Evolutionary conservation across 2,113 vertebrate species (phyloP).

Genomic region (Caracal caracal): DNA sequence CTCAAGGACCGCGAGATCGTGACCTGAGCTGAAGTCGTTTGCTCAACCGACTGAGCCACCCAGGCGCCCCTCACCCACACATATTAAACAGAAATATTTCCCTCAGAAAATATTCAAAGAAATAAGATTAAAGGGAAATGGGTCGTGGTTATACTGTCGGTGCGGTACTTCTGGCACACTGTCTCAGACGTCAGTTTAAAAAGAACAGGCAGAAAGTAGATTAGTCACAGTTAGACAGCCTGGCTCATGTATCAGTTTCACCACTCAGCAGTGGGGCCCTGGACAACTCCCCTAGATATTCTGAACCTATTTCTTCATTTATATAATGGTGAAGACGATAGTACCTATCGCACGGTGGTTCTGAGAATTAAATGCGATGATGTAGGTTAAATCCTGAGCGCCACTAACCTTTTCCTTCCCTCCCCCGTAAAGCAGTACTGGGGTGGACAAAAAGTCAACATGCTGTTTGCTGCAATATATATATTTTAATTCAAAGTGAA

Average conservation of each 20-base stretch:
- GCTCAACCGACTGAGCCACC: too few relatives aligned
- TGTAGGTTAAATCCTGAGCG: background rate
- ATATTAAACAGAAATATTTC: background rate
- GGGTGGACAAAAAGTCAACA: slow-evolving; percentile 72
- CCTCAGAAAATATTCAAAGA: background rate
- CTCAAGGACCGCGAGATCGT: accelerated
- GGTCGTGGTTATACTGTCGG: too few relatives aligned
- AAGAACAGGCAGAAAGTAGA: background rate
- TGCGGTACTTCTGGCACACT: background rate
- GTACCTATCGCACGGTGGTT: background rate
- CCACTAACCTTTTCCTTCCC: background rate
- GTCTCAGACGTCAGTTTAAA: background rate
- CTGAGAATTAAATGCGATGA: background rate
- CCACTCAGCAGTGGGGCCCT: background rate
- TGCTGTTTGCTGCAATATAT: slow-evolving; percentile 94
- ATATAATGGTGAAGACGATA: background rate
- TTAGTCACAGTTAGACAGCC: background rate
- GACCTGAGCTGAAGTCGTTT: too few relatives aligned
- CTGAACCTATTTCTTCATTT: background rate
- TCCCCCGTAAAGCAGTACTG: background rate
- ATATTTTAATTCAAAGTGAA: slow-evolving; percentile 99
- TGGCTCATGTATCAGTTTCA: background rate
- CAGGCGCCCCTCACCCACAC: background rate
- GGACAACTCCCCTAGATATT: background rate
- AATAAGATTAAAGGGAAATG: background rate